These are phyloP conservation scores for Salarias fasciatus DNA, from an alignment of 2,797 vertebrate genomes.

Conservation along the genomic window DNA sequence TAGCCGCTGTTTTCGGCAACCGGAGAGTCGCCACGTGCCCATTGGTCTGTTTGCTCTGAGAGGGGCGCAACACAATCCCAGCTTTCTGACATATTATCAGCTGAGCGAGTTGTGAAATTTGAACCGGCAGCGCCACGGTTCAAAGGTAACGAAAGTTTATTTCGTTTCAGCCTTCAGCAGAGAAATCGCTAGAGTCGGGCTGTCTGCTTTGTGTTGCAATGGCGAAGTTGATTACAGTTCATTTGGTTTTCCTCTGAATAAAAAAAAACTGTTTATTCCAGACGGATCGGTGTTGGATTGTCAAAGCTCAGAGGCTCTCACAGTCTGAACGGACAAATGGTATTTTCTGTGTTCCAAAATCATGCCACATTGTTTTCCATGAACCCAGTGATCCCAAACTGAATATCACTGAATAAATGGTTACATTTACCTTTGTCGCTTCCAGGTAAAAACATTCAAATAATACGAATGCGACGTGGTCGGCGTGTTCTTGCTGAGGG, in stretches of 20 bases:
- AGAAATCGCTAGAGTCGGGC: background rate
- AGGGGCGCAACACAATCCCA: background rate
- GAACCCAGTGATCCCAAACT: background rate
- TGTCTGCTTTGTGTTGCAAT: slow-evolving; percentile 7
- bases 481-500: too few species aligned
- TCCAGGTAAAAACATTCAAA: too few species aligned
- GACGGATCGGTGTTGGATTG: too few species aligned
- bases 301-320: too few species aligned
- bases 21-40: background rate
- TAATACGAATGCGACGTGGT: too few species aligned
- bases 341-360: background rate
- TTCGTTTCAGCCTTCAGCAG: too few species aligned
- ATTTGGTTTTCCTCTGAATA: slow-evolving; percentile 7
- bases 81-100: slow-evolving; percentile 1
- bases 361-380: background rate
- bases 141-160: slow-evolving; percentile 16
- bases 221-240: slow-evolving; percentile 13
- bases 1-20: slow-evolving; percentile 9
- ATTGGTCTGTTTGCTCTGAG: slow-evolving; percentile 2
- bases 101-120: background rate
- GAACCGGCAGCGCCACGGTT: slow-evolving; percentile 20
- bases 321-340: slow-evolving; percentile 2
- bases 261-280: background rate
- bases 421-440: too few species aligned
- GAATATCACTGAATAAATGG: too few species aligned